A percentile compares a stretch with the other conserved stretches of the same genome.
These are phyloP conservation scores for Nemapogon koenigi DNA, from an alignment of 2,888 invertebrate genomes.

Conservation along the genomic window DNA sequence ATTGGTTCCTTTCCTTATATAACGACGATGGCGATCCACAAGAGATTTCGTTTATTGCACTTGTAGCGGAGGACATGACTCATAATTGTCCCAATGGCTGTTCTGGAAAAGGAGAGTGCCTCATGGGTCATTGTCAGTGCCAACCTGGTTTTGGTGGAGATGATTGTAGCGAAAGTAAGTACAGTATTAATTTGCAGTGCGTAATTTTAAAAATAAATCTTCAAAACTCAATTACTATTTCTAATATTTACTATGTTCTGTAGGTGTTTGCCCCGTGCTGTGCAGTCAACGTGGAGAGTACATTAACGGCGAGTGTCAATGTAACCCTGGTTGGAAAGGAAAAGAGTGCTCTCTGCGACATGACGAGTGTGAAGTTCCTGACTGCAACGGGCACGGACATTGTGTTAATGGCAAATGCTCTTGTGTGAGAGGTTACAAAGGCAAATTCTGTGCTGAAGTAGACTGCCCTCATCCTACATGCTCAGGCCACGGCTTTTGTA, in stretches of 20 bases:
- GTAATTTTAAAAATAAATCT: not conserved
- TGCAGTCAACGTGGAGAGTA: slow-evolving; percentile 98
- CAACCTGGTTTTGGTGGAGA: slow-evolving; percentile 96
- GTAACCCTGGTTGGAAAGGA: slow-evolving; percentile 98
- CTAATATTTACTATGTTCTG: slow-evolving; percentile 19
- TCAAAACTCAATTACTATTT: not conserved
- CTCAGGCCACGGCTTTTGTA: slow-evolving; percentile 93
- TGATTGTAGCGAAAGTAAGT: slow-evolving; percentile 95
- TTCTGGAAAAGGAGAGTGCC: slow-evolving; percentile 95
- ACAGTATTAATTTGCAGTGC: not conserved
- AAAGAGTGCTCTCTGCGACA: slow-evolving; percentile 94
- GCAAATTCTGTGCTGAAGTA: slow-evolving; percentile 91
- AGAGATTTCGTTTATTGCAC: slow-evolving; percentile 84
- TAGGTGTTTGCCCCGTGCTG: slow-evolving; percentile 93
- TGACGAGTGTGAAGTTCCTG: slow-evolving; percentile 95
- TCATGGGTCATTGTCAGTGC: slow-evolving; percentile 94
- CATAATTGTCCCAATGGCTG: slow-evolving; percentile 96
- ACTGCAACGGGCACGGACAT: slow-evolving; percentile 95
- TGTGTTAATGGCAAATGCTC: slow-evolving; percentile 95
- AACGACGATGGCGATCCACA: slow-evolving; percentile 94
- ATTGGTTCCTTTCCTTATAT: slow-evolving; percentile 95
- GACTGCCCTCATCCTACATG: slow-evolving; percentile 96
- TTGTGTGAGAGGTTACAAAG: slow-evolving; percentile 93
- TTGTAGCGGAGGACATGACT: slow-evolving; percentile 90
- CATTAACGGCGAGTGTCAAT: slow-evolving; percentile 94